A percentile compares a stretch with the other conserved stretches of the same genome.
Conservation (phyloP, 23 tunicate species). For the Trididemnum miniatum region DNA sequence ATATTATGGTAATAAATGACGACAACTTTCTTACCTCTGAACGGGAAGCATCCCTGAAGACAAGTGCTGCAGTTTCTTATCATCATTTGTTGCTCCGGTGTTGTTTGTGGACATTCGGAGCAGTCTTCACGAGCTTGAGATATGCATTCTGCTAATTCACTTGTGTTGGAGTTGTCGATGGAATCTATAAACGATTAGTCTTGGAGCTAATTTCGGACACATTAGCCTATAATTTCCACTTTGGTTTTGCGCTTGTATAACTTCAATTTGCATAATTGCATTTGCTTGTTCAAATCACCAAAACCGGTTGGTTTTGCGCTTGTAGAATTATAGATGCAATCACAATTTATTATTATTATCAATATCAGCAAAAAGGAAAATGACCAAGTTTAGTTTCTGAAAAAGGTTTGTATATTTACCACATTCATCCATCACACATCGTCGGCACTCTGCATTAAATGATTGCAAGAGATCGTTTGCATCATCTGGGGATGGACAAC, state of each 20-base stretch:
- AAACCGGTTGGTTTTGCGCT: too few species aligned
- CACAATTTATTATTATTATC: too few species aligned
- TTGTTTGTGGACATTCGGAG: conserved; percentile 9
- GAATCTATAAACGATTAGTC: too few species aligned
- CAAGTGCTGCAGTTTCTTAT: conserved; percentile 1
- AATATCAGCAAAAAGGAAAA: too few species aligned
- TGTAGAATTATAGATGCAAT: too few species aligned
- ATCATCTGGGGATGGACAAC: conserved; percentile 31
- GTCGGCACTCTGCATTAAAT: conserved; percentile 20
- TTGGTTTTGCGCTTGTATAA: too few species aligned
- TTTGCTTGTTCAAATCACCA: too few species aligned
- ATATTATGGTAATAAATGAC: too few species aligned
- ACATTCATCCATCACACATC: conserved; percentile 33
- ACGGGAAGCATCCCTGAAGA: background rate
- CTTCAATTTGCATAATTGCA: too few species aligned
- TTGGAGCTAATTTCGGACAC: too few species aligned
- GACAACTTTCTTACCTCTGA: background rate
- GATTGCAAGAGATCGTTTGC: background rate
- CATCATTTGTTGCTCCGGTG: background rate
- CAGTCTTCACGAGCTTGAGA: background rate
- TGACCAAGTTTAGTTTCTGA: too few species aligned
- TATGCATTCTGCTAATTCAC: background rate
- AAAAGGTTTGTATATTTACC: conserved; percentile 43
- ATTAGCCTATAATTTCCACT: too few species aligned
- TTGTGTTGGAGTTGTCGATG: background rate